Percentiles rank a stretch among this genome's conserved stretches.
phyloP scores from a whole-genome alignment of 2,888 invertebrate genomes.

The Pseudanteris insignis region DNA sequence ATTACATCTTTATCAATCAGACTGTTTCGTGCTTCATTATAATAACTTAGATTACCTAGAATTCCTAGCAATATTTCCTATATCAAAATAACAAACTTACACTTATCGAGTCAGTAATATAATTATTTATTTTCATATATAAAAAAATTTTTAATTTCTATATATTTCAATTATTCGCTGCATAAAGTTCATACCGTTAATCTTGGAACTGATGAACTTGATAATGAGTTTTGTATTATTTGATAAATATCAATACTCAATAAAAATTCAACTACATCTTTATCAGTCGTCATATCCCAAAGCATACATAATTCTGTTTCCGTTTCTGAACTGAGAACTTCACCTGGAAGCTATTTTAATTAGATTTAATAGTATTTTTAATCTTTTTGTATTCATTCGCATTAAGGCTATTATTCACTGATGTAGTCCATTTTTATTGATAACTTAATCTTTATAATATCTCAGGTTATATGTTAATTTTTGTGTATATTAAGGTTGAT shows the following conservation, averaged over 20 bases:
- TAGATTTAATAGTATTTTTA: too few species aligned
- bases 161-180: too few species aligned
- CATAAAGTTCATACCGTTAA: constrained; percentile 64
- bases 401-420: too few species aligned
- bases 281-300: constrained; percentile 87
- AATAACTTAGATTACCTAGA: constrained; percentile 83
- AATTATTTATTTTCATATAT: too few species aligned
- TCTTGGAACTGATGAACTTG: constrained; percentile 71
- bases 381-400: too few species aligned
- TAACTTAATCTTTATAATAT: too few species aligned
- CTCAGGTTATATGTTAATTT: too few species aligned
- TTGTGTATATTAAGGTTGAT: too few species aligned
- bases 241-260: constrained; percentile 75
- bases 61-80: constrained; percentile 86
- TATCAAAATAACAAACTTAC: constrained; percentile 1
- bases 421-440: too few species aligned
- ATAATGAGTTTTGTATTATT: constrained; percentile 71
- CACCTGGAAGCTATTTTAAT: constrained; percentile 57
- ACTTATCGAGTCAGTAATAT: too few species aligned
- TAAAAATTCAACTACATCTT: constrained; percentile 78
- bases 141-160: too few species aligned
- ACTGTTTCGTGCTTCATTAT: constrained; percentile 70
- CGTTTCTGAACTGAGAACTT: constrained; percentile 71
- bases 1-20: constrained; percentile 70
- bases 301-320: constrained; percentile 80